Evolutionary conservation across 1,140 invertebrate species (phyloP).

Genomic region (Drosophila rhopaloa): DNA sequence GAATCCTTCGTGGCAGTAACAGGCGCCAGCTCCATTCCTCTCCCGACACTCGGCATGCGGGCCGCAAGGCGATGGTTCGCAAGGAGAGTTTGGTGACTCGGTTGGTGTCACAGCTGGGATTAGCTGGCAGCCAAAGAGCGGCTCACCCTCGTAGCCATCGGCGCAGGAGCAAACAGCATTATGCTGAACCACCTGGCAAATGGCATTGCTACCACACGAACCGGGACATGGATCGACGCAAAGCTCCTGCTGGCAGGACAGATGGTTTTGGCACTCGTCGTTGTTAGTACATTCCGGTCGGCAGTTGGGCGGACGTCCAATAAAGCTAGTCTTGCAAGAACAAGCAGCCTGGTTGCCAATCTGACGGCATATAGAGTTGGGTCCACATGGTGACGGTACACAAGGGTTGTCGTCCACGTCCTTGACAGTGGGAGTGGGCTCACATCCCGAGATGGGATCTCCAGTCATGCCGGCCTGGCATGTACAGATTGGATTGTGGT

Average conservation of each 20-base stretch:
- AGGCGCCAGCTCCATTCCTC: conserved; percentile 88
- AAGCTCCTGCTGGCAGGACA: conserved; percentile 89
- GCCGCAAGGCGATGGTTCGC: conserved; percentile 89
- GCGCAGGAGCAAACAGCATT: conserved; percentile 90
- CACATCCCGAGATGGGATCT: conserved; percentile 90
- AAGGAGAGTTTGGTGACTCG: conserved; percentile 87
- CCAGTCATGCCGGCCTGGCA: conserved; percentile 90
- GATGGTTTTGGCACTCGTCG: conserved; percentile 88
- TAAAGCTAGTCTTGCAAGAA: conserved; percentile 89
- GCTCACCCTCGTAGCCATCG: conserved; percentile 90
- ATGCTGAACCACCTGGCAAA: conserved; percentile 88
- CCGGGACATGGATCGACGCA: conserved; percentile 86
- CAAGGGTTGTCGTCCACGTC: conserved; percentile 87
- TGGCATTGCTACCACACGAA: conserved; percentile 84
- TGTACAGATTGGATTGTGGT: conserved; percentile 93
- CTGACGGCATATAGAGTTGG: conserved; percentile 90
- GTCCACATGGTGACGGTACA: conserved; percentile 91
- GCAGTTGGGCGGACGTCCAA: conserved; percentile 89
- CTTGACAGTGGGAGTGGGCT: conserved; percentile 77
- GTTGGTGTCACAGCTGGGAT: conserved; percentile 78
- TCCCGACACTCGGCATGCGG: conserved; percentile 89
- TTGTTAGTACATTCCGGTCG: conserved; percentile 88
- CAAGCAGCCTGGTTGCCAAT: conserved; percentile 90
- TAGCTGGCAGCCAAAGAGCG: conserved; percentile 88
- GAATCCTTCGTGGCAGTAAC: conserved; percentile 89